A percentile compares a stretch with the other conserved stretches of the same genome.
These are phyloP conservation scores for Psittacula cyanocephala DNA, from an alignment of 2,113 vertebrate genomes.

Conservation along the genomic window DNA sequence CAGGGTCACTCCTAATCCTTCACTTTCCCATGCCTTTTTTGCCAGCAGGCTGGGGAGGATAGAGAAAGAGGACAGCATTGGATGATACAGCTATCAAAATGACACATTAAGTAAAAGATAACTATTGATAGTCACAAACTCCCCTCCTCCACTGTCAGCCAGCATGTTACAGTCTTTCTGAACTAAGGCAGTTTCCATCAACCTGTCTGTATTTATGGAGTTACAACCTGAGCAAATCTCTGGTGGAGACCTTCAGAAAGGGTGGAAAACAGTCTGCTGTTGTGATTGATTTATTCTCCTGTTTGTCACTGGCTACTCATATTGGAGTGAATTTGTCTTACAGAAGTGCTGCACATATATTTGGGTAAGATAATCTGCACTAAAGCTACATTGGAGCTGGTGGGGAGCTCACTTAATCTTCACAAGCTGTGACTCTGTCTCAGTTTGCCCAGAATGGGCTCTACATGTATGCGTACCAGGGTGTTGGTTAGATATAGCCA, in stretches of 20 bases:
- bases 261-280: not conserved
- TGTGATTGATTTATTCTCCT: slow-evolving; percentile 22
- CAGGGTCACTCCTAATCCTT: not conserved
- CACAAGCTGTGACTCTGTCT: not conserved
- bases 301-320: not conserved
- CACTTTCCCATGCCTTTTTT: not conserved
- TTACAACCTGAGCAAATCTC: not conserved
- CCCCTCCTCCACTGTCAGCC: not conserved
- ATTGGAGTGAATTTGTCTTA: not conserved
- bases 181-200: not conserved
- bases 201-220: not conserved
- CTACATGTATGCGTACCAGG: rapidly evolving
- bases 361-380: not conserved
- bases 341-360: not conserved
- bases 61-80: not conserved
- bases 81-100: not conserved
- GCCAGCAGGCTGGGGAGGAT: not conserved
- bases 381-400: not conserved
- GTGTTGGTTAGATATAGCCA: not conserved
- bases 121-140: not conserved
- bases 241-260: not conserved
- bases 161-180: not conserved
- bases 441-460: not conserved
- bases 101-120: not conserved
- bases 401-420: not conserved